Evolutionary conservation across 2,797 vertebrate genomes (phyloP).

Genomic region (Phalloptychus januarius): DNA sequence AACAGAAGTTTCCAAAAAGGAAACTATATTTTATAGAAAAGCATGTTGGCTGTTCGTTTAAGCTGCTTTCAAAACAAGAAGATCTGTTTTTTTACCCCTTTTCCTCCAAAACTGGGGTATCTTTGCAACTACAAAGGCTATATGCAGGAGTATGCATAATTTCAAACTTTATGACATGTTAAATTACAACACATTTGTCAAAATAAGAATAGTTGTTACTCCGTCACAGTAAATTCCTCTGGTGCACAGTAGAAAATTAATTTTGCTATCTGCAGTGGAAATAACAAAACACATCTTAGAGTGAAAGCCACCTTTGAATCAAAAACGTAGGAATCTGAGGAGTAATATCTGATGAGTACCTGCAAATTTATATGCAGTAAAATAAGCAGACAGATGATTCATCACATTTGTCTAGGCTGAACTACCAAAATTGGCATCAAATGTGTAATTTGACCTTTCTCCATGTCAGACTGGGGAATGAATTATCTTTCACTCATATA

Average conservation of each 20-base stretch:
- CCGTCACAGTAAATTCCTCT: not conserved
- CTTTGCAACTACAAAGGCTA: not conserved
- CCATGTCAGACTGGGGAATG: not conserved
- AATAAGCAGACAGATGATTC: not conserved
- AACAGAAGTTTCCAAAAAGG: not conserved
- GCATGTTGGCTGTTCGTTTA: not conserved
- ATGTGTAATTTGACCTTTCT: not conserved
- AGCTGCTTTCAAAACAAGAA: not conserved
- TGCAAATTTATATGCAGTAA: not conserved
- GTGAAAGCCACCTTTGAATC: not conserved
- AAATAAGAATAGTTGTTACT: not conserved
- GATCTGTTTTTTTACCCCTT: not conserved
- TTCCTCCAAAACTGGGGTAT: not conserved
- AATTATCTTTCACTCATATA: not conserved
- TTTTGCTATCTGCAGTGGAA: not conserved
- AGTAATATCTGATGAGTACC: not conserved
- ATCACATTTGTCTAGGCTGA: not conserved
- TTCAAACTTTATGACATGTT: not conserved
- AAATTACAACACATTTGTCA: not conserved
- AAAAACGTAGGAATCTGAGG: not conserved
- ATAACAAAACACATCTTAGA: not conserved
- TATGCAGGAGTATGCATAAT: not conserved
- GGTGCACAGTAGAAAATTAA: not conserved
- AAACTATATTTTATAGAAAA: not conserved
- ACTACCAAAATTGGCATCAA: not conserved